Conservation (phyloP, 2,113 vertebrate species). For the Cisticola juncidis region DNA sequence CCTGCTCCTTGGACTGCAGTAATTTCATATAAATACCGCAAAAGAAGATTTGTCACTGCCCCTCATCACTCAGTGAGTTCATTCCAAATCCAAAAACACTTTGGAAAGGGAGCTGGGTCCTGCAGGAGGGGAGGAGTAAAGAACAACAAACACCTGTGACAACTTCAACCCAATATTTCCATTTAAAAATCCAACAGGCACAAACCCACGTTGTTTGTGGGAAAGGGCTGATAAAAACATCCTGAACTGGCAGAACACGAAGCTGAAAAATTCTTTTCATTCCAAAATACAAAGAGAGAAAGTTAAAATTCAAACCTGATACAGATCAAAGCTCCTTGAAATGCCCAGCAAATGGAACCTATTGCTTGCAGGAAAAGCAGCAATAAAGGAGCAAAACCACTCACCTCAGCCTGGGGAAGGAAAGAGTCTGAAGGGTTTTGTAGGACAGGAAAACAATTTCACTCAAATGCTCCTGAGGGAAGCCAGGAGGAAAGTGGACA, state of each 20-base stretch:
- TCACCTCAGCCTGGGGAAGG: background rate
- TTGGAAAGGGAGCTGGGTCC: background rate
- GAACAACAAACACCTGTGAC: background rate
- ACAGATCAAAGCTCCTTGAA: background rate
- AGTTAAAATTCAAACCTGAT: background rate
- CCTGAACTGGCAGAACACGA: background rate
- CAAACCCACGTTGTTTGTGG: background rate
- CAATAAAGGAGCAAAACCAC: background rate
- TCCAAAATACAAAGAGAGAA: background rate
- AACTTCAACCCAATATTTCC: background rate
- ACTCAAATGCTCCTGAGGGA: background rate
- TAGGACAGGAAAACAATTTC: slow-evolving; percentile 33
- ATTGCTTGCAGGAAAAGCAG: background rate
- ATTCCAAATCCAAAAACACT: fast-evolving
- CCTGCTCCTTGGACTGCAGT: background rate
- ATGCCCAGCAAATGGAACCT: background rate
- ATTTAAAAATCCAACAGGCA: background rate
- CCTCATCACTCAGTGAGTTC: background rate
- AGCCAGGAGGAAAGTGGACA: background rate
- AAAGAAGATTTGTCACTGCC: background rate
- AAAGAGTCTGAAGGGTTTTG: background rate
- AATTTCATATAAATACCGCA: background rate
- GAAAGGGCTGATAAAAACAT: background rate
- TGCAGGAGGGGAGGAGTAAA: background rate
- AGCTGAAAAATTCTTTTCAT: background rate